Conservation (phyloP, 2,888 invertebrate genomes). For the Stenoptilia bipunctidactyla region DNA sequence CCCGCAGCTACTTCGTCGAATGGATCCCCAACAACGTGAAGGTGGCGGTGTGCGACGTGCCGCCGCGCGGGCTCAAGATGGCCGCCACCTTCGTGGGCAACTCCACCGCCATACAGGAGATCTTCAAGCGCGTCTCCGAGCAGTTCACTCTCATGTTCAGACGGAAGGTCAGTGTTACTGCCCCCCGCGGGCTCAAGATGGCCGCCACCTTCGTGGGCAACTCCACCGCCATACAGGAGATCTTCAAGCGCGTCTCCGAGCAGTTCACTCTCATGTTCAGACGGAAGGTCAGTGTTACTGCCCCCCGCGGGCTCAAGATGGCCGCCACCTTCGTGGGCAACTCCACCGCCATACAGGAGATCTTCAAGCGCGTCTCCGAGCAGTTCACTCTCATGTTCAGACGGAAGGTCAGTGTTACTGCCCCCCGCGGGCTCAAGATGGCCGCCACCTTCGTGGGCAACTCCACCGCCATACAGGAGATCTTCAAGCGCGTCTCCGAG, state of each 20-base stretch:
- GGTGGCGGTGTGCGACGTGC: constrained; percentile 88
- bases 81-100: constrained; percentile 92
- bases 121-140: constrained; percentile 86
- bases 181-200: constrained; percentile 90
- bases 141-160: constrained; percentile 93
- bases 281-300: constrained; percentile 79
- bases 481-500: constrained; percentile 86
- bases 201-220: constrained; percentile 92
- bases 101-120: constrained; percentile 88
- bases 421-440: constrained; percentile 90
- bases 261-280: constrained; percentile 93
- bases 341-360: constrained; percentile 88
- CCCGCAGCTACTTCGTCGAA: constrained; percentile 82
- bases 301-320: constrained; percentile 90
- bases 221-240: constrained; percentile 88
- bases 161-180: constrained; percentile 79
- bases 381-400: constrained; percentile 93
- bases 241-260: constrained; percentile 86
- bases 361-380: constrained; percentile 86
- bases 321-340: constrained; percentile 92
- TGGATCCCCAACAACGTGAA: constrained; percentile 94
- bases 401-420: constrained; percentile 79
- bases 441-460: constrained; percentile 92
- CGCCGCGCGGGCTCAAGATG: constrained; percentile 90
- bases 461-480: constrained; percentile 88